Evolutionary conservation across 2,888 invertebrate genomes (phyloP), one percentile per base, ranked within the genome.

Genomic region (Schizotus pectinicornis): DNA sequence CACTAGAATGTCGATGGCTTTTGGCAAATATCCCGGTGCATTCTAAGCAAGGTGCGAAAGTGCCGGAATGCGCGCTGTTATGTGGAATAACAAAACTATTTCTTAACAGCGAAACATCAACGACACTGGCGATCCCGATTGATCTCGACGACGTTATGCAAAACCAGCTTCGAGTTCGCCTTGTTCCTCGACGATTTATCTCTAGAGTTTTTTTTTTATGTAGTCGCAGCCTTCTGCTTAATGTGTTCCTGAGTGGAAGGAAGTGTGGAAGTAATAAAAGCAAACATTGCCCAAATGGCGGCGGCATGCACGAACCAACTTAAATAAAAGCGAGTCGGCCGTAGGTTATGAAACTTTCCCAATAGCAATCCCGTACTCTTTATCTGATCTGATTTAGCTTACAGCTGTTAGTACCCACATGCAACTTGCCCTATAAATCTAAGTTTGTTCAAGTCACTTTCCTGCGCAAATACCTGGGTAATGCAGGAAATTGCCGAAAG

Each of bases 361-460:
- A 51, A 46, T 51, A 45, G 51, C 56, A 56, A 46, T 55, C 22
- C 22, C 48, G 37, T 49, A 50, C 56, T 50, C 49, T 38, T 50
- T 56, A 50, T 56, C 56, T 50, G 50, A 56, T 56, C 50, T 50
- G 54, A 54, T 54, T 50, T 46, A 51, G 51, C 51, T 57, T 51
- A 39, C 56, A 50, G 49, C 51, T 50, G 56, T 56, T 57, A 57
- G 46, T 37, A 50, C 43, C 50, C 46, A 45, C 43, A 57, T 51
- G 38, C 12, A 46, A 48, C 47, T 45, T 49, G 49, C 14, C 12
- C 46, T 33, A 43, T 42, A 50, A 50, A 50, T 33, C 39, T 36
- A 50, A 56, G 50, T 38, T 38, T 49, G 34, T 45, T 33, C 32
- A 45, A 45, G 45, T 45, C 45, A 33, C 12, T 45, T 33, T 32